These are phyloP conservation scores for Sitophilus oryzae DNA, from an alignment of 1,140 invertebrate species.

Conservation along the genomic window DNA sequence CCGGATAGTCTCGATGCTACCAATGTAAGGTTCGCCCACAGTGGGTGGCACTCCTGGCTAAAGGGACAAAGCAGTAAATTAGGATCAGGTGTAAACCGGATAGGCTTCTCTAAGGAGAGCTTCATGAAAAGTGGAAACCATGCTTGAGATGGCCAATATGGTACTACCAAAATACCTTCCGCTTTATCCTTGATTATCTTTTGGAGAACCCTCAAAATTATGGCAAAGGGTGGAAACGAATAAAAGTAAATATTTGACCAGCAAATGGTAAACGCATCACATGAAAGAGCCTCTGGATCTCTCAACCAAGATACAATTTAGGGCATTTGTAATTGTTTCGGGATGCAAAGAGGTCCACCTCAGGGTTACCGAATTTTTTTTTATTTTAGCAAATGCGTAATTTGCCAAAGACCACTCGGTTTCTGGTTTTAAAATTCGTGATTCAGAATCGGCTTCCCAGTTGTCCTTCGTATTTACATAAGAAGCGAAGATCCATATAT, in stretches of 20 bases:
- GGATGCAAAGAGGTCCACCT: constrained; percentile 29
- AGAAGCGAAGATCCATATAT: too few relatives aligned
- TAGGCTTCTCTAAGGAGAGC: background rate
- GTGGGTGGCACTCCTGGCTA: constrained; percentile 6
- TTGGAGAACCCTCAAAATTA: constrained; percentile 13
- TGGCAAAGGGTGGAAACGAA: constrained; percentile 8
- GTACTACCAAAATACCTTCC: constrained; percentile 4
- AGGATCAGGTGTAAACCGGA: background rate
- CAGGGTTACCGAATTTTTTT: constrained; percentile 13
- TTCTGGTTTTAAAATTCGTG: constrained; percentile 19
- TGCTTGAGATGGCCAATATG: background rate
- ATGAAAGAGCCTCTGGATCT: background rate
- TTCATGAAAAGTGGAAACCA: constrained; percentile 7
- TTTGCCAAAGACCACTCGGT: constrained; percentile 18
- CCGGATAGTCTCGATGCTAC: background rate
- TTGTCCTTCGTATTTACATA: constrained; percentile 29
- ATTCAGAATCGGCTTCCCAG: constrained; percentile 25
- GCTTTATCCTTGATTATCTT: constrained; percentile 20
- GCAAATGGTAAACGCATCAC: constrained; percentile 12
- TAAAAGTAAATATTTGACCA: constrained; percentile 13
- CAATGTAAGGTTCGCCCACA: too few relatives aligned
- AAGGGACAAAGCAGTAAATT: constrained; percentile 3
- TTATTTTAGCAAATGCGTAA: constrained; percentile 8
- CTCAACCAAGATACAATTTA: constrained; percentile 10
- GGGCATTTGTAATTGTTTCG: constrained; percentile 12